Percentiles rank a stretch among this genome's conserved stretches.
phyloP scores from a whole-genome alignment of 23 tunicate species.

The Ciona savignyi region DNA sequence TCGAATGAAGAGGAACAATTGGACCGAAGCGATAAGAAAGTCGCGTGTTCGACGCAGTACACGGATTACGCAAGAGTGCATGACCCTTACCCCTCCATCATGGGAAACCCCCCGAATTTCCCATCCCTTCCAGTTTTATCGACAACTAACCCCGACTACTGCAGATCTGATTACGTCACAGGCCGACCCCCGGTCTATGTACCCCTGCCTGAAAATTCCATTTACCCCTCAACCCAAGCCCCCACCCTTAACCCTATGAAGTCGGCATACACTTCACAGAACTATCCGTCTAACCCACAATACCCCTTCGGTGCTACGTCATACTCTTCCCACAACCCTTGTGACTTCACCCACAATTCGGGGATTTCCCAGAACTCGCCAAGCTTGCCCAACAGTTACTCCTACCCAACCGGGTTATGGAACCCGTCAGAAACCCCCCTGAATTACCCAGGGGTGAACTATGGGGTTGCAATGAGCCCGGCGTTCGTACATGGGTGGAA shows the following conservation, averaged over 20 bases:
- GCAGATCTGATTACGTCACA: conserved; percentile 10
- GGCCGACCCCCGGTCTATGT: conserved; percentile 11
- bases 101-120: neutral
- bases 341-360: conserved; percentile 25
- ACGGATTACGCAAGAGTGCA: neutral
- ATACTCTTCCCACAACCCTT: conserved; percentile 20
- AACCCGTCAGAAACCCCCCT: conserved; percentile 24
- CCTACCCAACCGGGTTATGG: conserved; percentile 37
- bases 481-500: conserved; percentile 40
- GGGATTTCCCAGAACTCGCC: neutral
- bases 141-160: neutral
- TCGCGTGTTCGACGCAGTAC: neutral
- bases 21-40: neutral
- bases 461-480: conserved; percentile 24
- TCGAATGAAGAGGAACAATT: conserved; percentile 19
- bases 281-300: conserved; percentile 27
- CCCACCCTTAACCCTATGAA: conserved; percentile 21
- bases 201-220: conserved; percentile 19
- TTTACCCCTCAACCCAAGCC: conserved; percentile 9
- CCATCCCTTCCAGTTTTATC: neutral
- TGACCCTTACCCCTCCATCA: neutral
- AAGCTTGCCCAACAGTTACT: conserved; percentile 30
- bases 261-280: neutral
- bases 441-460: conserved; percentile 38
- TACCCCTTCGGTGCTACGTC: conserved; percentile 35